phyloP scores from a whole-genome alignment of 2,113 vertebrate genomes.

The Diglossa brunneiventris region DNA sequence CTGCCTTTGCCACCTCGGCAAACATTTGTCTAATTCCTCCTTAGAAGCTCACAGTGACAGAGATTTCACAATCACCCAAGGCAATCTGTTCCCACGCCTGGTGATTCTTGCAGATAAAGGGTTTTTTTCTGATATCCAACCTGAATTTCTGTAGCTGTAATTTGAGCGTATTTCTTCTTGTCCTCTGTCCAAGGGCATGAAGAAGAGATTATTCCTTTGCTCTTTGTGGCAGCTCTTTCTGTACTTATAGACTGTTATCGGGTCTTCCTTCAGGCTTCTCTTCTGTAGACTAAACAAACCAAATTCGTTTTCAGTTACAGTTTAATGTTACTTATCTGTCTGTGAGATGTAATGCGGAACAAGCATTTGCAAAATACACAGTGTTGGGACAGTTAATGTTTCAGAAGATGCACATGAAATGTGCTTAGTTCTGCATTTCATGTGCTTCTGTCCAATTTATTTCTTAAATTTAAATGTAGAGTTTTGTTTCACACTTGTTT shows the following conservation, averaged over 20 bases:
- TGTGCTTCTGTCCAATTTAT: background rate
- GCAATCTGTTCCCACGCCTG: background rate
- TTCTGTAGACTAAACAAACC: conserved; percentile 41
- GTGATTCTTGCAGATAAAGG: background rate
- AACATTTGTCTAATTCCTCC: background rate
- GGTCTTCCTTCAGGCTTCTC: conserved; percentile 19
- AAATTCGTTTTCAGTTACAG: background rate
- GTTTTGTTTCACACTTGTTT: background rate
- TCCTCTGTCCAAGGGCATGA: background rate
- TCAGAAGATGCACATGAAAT: background rate
- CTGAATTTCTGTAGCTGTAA: background rate
- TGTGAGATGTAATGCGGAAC: background rate
- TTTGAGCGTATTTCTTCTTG: background rate
- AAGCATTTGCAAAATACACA: background rate
- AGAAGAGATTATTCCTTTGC: background rate
- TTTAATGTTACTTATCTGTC: background rate
- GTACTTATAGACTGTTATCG: background rate
- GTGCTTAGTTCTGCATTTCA: background rate
- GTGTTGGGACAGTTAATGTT: background rate
- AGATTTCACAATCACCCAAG: background rate
- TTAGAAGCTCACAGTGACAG: background rate
- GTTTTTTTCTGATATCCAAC: conserved; percentile 6
- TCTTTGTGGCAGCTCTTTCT: background rate
- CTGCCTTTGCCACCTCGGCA: background rate
- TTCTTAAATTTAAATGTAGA: background rate